phyloP scores from a whole-genome alignment of 2,888 invertebrate species.

The Megaustenia siamemsis region DNA sequence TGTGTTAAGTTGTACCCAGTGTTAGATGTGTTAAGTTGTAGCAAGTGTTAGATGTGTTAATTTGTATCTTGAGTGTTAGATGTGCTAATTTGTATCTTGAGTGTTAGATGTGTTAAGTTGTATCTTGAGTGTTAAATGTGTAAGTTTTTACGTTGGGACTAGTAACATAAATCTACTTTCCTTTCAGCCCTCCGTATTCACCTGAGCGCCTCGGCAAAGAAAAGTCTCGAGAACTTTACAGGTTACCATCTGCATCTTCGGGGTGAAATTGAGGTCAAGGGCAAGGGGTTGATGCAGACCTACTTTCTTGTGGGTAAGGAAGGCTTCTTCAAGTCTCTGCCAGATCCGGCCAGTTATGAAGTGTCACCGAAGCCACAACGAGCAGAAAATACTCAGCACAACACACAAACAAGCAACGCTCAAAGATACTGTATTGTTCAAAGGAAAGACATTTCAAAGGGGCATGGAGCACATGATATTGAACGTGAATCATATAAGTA shows the following conservation, averaged over 20 bases:
- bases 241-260: constrained; percentile 68
- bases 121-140: no score
- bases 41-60: no score
- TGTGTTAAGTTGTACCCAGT: no score
- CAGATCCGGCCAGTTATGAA: constrained; percentile 57
- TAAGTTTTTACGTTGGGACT: no score
- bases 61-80: no score
- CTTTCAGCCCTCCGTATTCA: constrained; percentile 70
- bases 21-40: no score
- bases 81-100: no score
- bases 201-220: constrained; percentile 64
- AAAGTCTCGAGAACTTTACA: constrained; percentile 61
- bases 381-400: background rate
- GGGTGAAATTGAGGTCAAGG: constrained; percentile 89
- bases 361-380: constrained; percentile 20
- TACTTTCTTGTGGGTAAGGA: constrained; percentile 85
- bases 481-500: background rate
- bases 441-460: background rate
- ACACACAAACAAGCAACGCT: background rate
- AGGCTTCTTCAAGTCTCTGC: constrained; percentile 67
- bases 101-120: no score
- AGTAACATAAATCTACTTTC: background rate
- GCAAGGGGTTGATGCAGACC: constrained; percentile 95
- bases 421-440: background rate
- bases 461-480: background rate